Conservation (phyloP, 2,113 vertebrate genomes). For the Protomyctophum bolini region DNA sequence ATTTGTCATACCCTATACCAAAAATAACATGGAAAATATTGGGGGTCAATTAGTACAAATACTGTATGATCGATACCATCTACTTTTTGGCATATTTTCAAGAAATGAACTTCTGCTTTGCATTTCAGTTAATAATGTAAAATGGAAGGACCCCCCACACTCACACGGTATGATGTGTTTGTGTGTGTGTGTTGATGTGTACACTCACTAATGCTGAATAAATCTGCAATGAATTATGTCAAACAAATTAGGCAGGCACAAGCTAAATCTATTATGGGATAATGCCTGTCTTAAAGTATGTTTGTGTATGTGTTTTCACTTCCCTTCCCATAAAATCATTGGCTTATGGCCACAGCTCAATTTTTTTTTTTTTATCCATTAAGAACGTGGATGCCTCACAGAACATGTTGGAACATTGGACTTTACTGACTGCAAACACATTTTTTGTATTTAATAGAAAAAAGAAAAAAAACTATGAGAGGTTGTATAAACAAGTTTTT, state of each 20-base stretch:
- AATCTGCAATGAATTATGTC: conserved; percentile 30
- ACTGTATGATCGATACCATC: conserved; percentile 1
- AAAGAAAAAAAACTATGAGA: conserved; percentile 36
- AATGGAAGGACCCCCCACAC: too few species aligned
- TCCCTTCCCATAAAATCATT: conserved; percentile 43
- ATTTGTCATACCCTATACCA: background rate
- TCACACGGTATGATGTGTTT: background rate
- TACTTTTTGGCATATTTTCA: conserved; percentile 2
- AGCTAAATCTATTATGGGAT: conserved; percentile 10
- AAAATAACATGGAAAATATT: background rate
- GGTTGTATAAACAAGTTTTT: conserved; percentile 73
- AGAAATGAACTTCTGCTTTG: conserved; percentile 31
- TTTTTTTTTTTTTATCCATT: conserved; percentile 32
- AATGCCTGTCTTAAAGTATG: conserved; percentile 33
- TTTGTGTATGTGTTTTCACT: conserved; percentile 37
- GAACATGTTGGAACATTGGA: conserved; percentile 46
- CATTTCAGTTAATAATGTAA: conserved; percentile 16
- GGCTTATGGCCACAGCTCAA: conserved; percentile 30
- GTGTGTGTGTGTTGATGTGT: conserved; percentile 40
- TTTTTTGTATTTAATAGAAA: conserved; percentile 70
- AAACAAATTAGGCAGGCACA: conserved; percentile 26
- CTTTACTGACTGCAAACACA: conserved; percentile 52
- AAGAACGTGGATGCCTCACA: conserved; percentile 45
- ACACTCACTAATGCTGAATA: conserved; percentile 24
- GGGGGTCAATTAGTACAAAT: too few species aligned